A percentile compares a stretch with the other conserved stretches of the same genome.
Conservation (phyloP, 2,113 vertebrate genomes). For the Crotalus tigris region DNA sequence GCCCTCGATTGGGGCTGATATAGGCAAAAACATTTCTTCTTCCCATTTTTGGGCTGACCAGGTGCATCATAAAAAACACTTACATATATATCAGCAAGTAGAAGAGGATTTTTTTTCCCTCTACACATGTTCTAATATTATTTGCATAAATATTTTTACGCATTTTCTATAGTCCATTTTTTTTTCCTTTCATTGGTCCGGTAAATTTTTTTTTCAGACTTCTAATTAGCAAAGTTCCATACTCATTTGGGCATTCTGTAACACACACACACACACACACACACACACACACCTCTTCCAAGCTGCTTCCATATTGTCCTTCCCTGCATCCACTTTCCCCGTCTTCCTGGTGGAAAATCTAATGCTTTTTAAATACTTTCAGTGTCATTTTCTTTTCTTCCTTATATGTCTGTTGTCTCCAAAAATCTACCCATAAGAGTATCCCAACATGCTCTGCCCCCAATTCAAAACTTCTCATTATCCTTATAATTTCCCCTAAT, state of each 20-base stretch:
- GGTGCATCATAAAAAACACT: too few relatives aligned
- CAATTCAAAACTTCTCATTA: background rate
- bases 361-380: background rate
- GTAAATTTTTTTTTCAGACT: background rate
- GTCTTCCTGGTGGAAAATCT: background rate
- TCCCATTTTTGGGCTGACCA: too few relatives aligned
- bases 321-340: background rate
- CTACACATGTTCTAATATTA: background rate
- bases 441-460: background rate
- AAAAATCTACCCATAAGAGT: background rate
- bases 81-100: background rate
- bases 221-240: background rate
- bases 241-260: background rate
- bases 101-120: background rate
- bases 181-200: background rate
- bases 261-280: background rate
- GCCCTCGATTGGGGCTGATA: too few relatives aligned
- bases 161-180: background rate
- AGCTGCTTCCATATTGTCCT: background rate
- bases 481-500: background rate
- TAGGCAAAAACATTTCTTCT: too few relatives aligned
- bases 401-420: background rate
- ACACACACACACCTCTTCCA: background rate
- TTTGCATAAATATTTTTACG: background rate
- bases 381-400: background rate